A percentile compares a stretch with the other conserved stretches of the same genome.
Conservation (phyloP, 2,888 invertebrate genomes). For the Drosophila setosimentum region DNA sequence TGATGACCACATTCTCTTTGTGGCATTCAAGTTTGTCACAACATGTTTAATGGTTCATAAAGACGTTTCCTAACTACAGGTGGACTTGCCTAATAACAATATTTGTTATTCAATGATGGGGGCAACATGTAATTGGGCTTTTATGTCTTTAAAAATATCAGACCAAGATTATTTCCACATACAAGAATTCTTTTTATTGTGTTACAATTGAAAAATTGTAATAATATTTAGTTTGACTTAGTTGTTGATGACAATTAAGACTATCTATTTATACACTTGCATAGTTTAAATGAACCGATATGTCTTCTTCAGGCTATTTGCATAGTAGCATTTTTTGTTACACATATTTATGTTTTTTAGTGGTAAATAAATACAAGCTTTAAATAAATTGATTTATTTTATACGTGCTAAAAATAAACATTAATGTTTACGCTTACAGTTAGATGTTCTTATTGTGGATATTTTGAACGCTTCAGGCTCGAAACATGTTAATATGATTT, state of each 20-base stretch:
- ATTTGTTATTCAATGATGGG: neutral
- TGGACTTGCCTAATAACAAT: neutral
- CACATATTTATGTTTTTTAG: neutral
- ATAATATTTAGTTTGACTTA: neutral
- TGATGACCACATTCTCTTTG: slow-evolving; percentile 65
- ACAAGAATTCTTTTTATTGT: neutral
- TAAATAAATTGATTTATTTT: slow-evolving; percentile 33
- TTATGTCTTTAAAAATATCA: neutral
- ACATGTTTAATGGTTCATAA: neutral
- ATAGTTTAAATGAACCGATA: neutral
- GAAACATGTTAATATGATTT: slow-evolving; percentile 82
- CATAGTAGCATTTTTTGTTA: neutral
- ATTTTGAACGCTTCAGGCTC: slow-evolving; percentile 59
- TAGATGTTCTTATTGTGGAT: neutral
- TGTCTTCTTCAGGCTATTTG: slow-evolving; percentile 3
- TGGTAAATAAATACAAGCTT: slow-evolving; percentile 33
- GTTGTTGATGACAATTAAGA: neutral
- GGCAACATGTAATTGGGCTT: neutral
- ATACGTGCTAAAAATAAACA: slow-evolving; percentile 10
- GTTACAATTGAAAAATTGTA: neutral
- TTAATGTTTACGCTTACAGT: slow-evolving; percentile 15
- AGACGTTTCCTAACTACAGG: neutral
- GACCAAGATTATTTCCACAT: neutral
- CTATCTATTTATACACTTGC: neutral
- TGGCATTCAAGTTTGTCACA: slow-evolving; percentile 18